A percentile compares a stretch with the other conserved stretches of the same genome.
Conservation (phyloP, 2,113 vertebrate genomes). For the Pelmatolapia mariae region DNA sequence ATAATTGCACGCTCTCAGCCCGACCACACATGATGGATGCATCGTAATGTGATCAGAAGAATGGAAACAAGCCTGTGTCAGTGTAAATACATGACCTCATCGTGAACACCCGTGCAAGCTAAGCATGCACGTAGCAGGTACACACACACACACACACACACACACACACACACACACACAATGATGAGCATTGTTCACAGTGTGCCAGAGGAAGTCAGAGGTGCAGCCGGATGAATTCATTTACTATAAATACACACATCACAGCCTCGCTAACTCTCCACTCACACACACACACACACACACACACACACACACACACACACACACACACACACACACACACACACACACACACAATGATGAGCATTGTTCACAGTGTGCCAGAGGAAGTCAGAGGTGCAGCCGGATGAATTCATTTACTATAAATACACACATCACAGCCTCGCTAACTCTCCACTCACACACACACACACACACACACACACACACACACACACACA, state of each 20-base stretch:
- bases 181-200: not conserved
- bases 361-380: not conserved
- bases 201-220: constrained; percentile 26
- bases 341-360: not conserved
- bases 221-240: constrained; percentile 43
- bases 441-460: not conserved
- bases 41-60: not conserved
- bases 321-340: not conserved
- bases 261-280: not conserved
- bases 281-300: not conserved
- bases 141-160: not conserved
- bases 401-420: constrained; percentile 45
- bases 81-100: not conserved
- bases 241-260: constrained; percentile 46
- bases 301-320: no score
- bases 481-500: no score
- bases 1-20: constrained; percentile 1
- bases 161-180: not conserved
- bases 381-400: constrained; percentile 32
- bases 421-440: constrained; percentile 45
- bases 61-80: not conserved
- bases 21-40: not conserved
- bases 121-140: not conserved
- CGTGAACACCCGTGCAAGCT: not conserved
- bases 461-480: no score